Base-by-base conservation (phyloP, 2,888 invertebrate species). In the Glaucopsyche alexis region DNA sequence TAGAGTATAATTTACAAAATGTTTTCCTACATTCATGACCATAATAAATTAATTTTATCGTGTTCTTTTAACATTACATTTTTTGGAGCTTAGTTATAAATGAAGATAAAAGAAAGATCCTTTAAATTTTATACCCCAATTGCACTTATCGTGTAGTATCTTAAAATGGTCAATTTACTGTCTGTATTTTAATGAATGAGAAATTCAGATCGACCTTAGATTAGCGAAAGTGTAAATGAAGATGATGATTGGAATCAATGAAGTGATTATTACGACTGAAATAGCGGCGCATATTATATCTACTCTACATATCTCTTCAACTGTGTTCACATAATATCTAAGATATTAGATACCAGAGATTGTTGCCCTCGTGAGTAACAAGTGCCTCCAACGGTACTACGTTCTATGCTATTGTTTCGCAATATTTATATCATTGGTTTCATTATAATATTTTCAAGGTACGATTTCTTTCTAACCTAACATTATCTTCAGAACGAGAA, bases 361-460 rank as follows among this genome's bases (percentile, higher is more conserved):
- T 88, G 84, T 87, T 88, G 88, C 87, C 86, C 86, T 84, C 84
- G 77, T 83, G 81, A 77, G 76, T 77, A 77, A 79, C 81, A 78
- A 81, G 82, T 84, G 81, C 83, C 81, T 81, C 81, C 89, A 91
- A 90, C 89, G 90, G 91, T 86, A 84, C 78, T 78, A 82, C 81
- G 79, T 80, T 83, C 80, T 83, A 79, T 79, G 83, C 81, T 83
- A 69, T 69, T 69, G 69, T 69, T 69, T 47, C 49, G 49, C 42
- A 42, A 67, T 69, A 16, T 42, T 66, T 42, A 60, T 60, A 60
- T 60, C 60, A 47, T 47, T 47, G 47, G 47, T 47, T 13, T 47
- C 13, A 13, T 38, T 5, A 11, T 19, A 8, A 8, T 19, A 55
- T 52, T 16, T 16, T 52, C 29, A 29, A 29, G 29, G 29, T 42